Conservation (phyloP, 2,888 invertebrate genomes). For the Hemistola chrysoprasaria region DNA sequence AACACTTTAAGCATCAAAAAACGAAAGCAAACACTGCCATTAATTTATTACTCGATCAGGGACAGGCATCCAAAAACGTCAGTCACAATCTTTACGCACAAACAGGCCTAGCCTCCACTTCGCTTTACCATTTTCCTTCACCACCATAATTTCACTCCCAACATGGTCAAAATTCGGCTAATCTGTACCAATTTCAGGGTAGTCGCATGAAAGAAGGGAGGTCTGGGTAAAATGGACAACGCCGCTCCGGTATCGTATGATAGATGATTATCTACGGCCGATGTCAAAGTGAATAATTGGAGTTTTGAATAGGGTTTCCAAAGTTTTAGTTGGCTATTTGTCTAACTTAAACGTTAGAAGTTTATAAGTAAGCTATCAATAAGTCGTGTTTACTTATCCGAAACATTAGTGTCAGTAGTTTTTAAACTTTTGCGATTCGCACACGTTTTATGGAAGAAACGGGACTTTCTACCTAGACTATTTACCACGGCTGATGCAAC, state of each 20-base stretch:
- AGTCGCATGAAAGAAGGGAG: conserved; percentile 41
- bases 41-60: conserved; percentile 45
- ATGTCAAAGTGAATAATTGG: conserved; percentile 81
- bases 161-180: conserved; percentile 18
- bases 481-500: no score
- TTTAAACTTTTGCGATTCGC: no score
- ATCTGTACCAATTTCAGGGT: conserved; percentile 27
- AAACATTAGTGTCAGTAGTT: no score
- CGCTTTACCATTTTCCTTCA: conserved; percentile 54
- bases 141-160: conserved; percentile 38
- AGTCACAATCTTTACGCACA: conserved; percentile 67
- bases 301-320: conserved; percentile 62
- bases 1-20: conserved; percentile 10
- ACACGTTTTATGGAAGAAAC: no score
- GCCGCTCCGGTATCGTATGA: conserved; percentile 67
- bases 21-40: conserved; percentile 25
- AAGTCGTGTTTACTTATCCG: no score
- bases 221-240: conserved; percentile 49
- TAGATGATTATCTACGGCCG: conserved; percentile 78
- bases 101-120: conserved; percentile 59
- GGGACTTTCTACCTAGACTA: no score
- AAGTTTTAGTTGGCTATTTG: conserved; percentile 44
- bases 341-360: conserved; percentile 21
- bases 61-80: conserved; percentile 47
- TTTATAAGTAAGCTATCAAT: no score